phyloP scores from a whole-genome alignment of 53 echinoderm and acorn worm species.

The Crossaster papposus region DNA sequence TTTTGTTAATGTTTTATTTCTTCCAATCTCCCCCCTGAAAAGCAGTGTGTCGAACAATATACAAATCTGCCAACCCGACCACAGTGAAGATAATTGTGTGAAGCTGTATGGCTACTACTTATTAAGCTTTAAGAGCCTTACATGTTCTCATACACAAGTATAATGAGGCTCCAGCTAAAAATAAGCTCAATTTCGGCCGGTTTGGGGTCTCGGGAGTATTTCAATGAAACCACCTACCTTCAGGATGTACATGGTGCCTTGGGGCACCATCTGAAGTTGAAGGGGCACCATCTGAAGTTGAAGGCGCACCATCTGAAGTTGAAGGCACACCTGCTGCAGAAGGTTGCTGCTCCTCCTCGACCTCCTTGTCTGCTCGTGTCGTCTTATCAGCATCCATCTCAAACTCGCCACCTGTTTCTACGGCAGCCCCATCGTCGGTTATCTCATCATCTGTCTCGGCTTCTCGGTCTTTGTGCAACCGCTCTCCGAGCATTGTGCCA shows the following conservation, averaged over 20 bases:
- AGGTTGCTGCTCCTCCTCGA: constrained; percentile 12
- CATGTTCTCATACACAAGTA: no score
- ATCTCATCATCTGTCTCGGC: background rate
- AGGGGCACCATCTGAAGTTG: background rate
- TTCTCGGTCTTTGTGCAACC: background rate
- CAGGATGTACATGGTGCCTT: constrained; percentile 2
- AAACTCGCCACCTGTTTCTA: background rate
- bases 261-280: background rate
- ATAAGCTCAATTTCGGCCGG: no score
- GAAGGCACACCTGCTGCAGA: background rate
- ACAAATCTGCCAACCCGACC: no score
- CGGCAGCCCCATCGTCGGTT: background rate
- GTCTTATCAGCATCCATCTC: constrained; percentile 1
- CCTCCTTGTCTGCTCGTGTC: constrained; percentile 17
- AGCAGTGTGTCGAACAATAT: no score
- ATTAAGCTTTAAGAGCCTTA: no score
- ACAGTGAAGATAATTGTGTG: no score
- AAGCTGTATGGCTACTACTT: no score
- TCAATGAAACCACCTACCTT: constrained; percentile 26
- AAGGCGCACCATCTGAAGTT: background rate
- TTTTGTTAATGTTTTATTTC: no score
- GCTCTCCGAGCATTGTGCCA: constrained; percentile 8
- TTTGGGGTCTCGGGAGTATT: background rate
- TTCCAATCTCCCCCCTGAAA: no score
- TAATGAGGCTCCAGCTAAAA: no score